These are phyloP conservation scores for Macrophya annulata DNA, from an alignment of 2,888 invertebrate species.

Conservation along the genomic window DNA sequence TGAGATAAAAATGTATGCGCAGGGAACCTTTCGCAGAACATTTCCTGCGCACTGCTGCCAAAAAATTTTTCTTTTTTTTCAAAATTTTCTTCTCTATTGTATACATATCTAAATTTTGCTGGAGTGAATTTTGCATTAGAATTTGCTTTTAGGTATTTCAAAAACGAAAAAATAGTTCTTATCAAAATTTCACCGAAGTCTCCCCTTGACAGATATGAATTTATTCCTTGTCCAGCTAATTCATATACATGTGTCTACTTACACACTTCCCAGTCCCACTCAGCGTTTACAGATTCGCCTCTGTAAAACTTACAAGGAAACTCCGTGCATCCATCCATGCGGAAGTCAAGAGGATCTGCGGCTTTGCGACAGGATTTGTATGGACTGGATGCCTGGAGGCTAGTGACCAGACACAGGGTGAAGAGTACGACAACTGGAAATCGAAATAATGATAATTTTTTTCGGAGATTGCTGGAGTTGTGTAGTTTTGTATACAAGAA, in stretches of 20 bases:
- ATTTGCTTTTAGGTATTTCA: no score
- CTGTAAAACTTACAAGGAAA: conserved; percentile 57
- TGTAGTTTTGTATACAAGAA: background rate
- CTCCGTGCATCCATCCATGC: conserved; percentile 56
- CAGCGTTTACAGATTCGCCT: conserved; percentile 49
- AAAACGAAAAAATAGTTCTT: no score
- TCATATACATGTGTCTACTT: conserved; percentile 41
- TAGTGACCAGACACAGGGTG: conserved; percentile 29
- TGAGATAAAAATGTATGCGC: background rate
- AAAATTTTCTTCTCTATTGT: no score
- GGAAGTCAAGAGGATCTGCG: conserved; percentile 45
- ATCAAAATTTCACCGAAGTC: no score
- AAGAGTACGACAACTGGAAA: conserved; percentile 29
- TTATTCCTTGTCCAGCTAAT: background rate
- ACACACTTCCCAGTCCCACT: conserved; percentile 61
- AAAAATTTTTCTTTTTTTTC: background rate
- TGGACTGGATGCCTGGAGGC: conserved; percentile 28
- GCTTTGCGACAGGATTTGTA: background rate
- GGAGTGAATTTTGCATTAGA: no score
- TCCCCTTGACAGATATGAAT: background rate
- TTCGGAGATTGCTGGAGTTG: background rate
- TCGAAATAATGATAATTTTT: background rate
- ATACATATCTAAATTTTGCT: no score
- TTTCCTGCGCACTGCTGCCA: background rate
- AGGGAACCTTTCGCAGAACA: background rate